Conservation (phyloP, 2,113 vertebrate genomes). For the Ictalurus punctatus region DNA sequence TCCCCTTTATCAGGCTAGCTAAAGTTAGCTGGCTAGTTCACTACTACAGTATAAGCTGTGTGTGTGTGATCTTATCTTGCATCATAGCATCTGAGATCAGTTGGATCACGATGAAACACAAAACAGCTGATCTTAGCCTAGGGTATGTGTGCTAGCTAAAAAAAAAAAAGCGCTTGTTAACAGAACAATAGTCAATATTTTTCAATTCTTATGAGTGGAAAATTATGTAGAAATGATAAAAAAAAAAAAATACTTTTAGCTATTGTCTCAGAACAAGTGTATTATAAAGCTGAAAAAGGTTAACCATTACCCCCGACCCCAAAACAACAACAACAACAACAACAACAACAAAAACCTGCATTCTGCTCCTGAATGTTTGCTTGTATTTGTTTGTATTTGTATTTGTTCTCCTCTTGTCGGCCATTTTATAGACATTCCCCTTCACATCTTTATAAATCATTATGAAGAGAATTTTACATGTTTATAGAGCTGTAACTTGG, state of each 20-base stretch:
- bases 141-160: background rate
- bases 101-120: background rate
- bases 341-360: no score
- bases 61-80: background rate
- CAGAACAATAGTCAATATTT: background rate
- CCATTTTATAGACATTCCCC: background rate
- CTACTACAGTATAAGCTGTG: background rate
- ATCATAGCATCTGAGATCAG: background rate
- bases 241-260: background rate
- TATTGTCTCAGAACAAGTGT: background rate
- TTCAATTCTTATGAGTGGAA: background rate
- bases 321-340: no score
- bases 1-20: background rate
- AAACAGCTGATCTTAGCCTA: background rate
- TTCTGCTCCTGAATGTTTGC: background rate
- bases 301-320: no score
- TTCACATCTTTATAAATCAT: background rate
- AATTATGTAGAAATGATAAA: background rate
- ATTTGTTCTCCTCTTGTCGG: background rate
- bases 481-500: background rate
- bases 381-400: background rate
- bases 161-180: background rate
- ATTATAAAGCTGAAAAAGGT: no score
- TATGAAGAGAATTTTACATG: background rate
- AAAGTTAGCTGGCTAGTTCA: background rate